A percentile compares a stretch with the other conserved stretches of the same genome.
phyloP scores from a whole-genome alignment of 2,113 vertebrate genomes.

The Egretta garzetta region DNA sequence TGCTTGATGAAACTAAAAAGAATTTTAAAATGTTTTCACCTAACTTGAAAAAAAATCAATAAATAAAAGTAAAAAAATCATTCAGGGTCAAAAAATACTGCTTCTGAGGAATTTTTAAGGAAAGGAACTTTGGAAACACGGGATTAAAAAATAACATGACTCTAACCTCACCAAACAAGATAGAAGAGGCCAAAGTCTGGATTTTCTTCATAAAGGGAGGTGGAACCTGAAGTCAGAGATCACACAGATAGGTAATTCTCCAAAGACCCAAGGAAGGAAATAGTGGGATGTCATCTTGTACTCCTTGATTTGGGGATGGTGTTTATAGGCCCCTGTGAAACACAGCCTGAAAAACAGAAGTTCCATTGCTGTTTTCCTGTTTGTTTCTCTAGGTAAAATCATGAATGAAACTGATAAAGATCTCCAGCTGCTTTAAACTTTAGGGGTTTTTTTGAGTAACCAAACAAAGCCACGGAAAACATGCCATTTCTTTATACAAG shows the following conservation, averaged over 20 bases:
- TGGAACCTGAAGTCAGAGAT: neutral
- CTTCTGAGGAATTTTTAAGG: neutral
- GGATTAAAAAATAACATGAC: neutral
- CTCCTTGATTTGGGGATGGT: neutral
- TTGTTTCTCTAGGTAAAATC: neutral
- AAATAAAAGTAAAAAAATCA: neutral
- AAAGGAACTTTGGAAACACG: neutral
- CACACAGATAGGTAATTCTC: neutral
- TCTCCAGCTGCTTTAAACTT: neutral
- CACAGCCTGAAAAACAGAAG: neutral
- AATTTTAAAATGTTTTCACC: neutral
- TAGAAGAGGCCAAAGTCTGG: neutral
- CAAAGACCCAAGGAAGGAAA: neutral
- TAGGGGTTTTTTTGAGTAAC: fast-evolving
- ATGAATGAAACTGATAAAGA: neutral
- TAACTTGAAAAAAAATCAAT: neutral
- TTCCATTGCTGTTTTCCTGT: neutral
- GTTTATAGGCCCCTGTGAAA: neutral
- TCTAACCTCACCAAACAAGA: neutral
- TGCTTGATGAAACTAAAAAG: neutral
- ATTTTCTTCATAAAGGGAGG: neutral
- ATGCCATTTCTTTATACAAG: neutral
- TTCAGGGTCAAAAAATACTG: neutral
- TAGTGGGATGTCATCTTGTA: neutral
- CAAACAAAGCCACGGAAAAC: neutral